Percentiles rank a stretch among this genome's conserved stretches.
These are phyloP conservation scores for Tokudaia tokunoshimensis DNA, from an alignment of 2,797 vertebrate species.

Conservation along the genomic window DNA sequence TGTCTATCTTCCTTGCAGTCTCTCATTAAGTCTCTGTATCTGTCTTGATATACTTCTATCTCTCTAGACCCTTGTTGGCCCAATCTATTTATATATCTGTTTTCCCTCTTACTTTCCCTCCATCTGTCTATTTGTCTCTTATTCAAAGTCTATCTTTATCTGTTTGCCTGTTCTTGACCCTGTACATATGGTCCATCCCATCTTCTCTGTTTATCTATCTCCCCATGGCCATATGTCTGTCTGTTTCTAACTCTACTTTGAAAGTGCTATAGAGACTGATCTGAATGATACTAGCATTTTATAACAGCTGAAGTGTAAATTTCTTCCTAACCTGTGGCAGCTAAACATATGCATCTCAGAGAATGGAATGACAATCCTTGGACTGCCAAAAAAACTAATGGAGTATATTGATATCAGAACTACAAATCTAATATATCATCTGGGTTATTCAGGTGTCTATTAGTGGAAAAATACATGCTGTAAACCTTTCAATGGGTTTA, in stretches of 20 bases:
- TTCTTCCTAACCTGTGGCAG: slow-evolving; percentile 19
- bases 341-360: slow-evolving; percentile 56
- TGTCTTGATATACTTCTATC: slow-evolving; percentile 15
- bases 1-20: not conserved
- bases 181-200: not conserved
- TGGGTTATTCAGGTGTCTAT: slow-evolving; percentile 27
- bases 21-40: not conserved
- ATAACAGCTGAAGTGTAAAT: slow-evolving; percentile 27
- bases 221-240: not conserved
- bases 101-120: not conserved
- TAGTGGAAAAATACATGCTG: slow-evolving; percentile 52
- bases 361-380: slow-evolving; percentile 27
- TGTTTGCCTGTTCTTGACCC: not conserved
- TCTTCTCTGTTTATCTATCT: not conserved
- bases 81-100: not conserved
- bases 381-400: slow-evolving; percentile 55
- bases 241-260: slow-evolving; percentile 36
- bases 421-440: slow-evolving; percentile 27
- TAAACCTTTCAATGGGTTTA: slow-evolving; percentile 39
- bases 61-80: not conserved
- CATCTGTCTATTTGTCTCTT: not conserved
- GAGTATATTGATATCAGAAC: slow-evolving; percentile 42
- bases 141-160: not conserved
- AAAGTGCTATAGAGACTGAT: slow-evolving; percentile 31
- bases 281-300: slow-evolving; percentile 54